These are phyloP conservation scores for Thecophora atra DNA, from an alignment of 2,888 invertebrate genomes.

Conservation along the genomic window DNA sequence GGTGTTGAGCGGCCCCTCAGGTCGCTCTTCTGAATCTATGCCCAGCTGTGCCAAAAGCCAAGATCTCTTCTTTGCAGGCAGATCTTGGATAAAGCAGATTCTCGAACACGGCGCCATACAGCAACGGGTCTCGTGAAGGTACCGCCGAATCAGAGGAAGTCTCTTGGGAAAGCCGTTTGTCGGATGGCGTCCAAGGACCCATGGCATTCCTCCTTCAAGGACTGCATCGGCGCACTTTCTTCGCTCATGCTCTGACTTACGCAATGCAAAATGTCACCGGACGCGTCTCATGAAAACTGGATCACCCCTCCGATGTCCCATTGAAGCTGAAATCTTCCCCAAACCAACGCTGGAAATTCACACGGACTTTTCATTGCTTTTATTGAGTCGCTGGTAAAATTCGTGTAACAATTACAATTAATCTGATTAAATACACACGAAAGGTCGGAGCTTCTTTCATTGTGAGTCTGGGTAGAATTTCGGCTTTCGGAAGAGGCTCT, in stretches of 20 bases:
- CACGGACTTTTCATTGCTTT: slow-evolving; percentile 34
- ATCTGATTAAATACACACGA: background rate
- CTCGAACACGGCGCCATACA: too few species aligned
- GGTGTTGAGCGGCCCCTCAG: slow-evolving; percentile 77
- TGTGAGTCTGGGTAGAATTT: background rate
- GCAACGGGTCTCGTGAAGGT: too few species aligned
- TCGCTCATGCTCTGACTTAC: slow-evolving; percentile 83
- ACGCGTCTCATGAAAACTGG: too few species aligned
- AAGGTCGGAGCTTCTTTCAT: background rate
- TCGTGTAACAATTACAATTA: slow-evolving; percentile 42
- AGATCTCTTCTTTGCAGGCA: too few species aligned
- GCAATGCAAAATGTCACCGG: slow-evolving; percentile 70
- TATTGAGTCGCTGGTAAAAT: slow-evolving; percentile 42
- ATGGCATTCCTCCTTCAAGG: slow-evolving; percentile 85
- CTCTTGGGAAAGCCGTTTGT: too few species aligned
- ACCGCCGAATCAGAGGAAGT: too few species aligned
- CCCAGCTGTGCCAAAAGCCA: too few species aligned
- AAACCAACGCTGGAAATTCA: background rate
- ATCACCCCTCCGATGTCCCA: too few species aligned
- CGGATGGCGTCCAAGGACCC: slow-evolving; percentile 73
- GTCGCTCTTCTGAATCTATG: too few species aligned
- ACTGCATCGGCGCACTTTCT: slow-evolving; percentile 88
- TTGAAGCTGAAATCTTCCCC: too few species aligned
- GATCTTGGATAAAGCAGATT: too few species aligned
- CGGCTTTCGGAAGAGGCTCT: background rate